Base-by-base conservation (phyloP, 2,888 invertebrate genomes). In the Aphodius sticticus region DNA sequence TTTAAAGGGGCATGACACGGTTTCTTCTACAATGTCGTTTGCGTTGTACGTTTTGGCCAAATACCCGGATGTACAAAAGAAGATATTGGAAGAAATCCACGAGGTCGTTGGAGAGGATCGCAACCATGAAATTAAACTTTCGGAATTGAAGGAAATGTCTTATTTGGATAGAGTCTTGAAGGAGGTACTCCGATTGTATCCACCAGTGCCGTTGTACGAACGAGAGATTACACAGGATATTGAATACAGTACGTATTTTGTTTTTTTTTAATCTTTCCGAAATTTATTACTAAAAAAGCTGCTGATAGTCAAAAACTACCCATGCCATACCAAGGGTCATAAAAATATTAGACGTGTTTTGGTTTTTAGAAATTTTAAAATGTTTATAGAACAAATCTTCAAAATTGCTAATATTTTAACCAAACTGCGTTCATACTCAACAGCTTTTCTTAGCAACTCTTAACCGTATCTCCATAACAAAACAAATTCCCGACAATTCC, bases 161-260 rank as follows among this genome's bases (percentile, higher is more conserved):
- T 92, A 92, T 85, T 86, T 92, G 80, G 92, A 92, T 83, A 89
- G 91, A 71, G 91, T 92, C 0, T 90, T 92, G 69, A 92, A 92
- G 83, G 93, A 93, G 86, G 88, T 90, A 0, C 84, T 92, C n/a
- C 88, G 92, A 77, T 83, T 92, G 9, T 92, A 91, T 86, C 91
- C 92, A 0, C 89, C 91, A 12, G 91, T 90, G 15, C 91, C 92
- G 0, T 85, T 89, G 69, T 89, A 91, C 80, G 89, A 90, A 26
- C 88, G 92, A 77, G 83, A 83, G 16, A 81, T 91, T 3, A 85
- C 86, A 0, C 88, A 91, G 81, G 91, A 92, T 82, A 84, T 84
- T 35, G 38, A 81, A 76, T 79, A 83, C 70, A 81, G 83, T 83
- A 80, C 14, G 79, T n/a, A 38, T 15, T 77, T 74, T 15, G 5